Conservation (phyloP, 1,140 invertebrate species). For the Phocides pigmalion region DNA sequence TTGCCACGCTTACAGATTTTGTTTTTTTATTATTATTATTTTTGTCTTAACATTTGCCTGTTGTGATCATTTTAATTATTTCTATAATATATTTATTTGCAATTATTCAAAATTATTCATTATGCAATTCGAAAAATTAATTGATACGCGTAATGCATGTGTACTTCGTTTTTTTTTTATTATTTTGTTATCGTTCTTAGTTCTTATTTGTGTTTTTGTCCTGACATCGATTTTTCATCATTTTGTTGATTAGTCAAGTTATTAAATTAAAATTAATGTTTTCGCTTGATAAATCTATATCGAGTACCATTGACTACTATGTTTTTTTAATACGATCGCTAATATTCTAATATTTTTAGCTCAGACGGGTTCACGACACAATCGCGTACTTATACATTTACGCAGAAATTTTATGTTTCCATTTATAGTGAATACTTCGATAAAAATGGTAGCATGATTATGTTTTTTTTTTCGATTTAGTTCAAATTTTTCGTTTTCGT, state of each 20-base stretch:
- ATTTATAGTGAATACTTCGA: background rate
- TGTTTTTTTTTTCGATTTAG: too few species aligned
- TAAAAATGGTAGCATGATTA: too few species aligned
- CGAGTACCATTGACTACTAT: conserved; percentile 4
- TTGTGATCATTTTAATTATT: conserved; percentile 46
- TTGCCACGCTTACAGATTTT: conserved; percentile 34
- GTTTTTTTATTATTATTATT: conserved; percentile 42
- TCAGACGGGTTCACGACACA: too few species aligned
- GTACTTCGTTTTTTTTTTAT: conserved; percentile 49
- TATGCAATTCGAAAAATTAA: conserved; percentile 56
- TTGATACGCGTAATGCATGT: conserved; percentile 22
- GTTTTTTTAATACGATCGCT: too few species aligned
- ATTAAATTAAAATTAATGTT: conserved; percentile 30
- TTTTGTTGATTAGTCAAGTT: conserved; percentile 64
- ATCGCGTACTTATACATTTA: conserved; percentile 7
- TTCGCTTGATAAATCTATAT: conserved; percentile 6
- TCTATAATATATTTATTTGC: conserved; percentile 53
- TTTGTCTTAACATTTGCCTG: conserved; percentile 43
- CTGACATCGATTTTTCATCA: conserved; percentile 44
- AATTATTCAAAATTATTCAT: conserved; percentile 52
- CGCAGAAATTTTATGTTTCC: conserved; percentile 6
- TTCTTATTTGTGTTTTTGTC: conserved; percentile 58
- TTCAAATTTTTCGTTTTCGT: too few species aligned
- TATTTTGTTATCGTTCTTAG: conserved; percentile 69
- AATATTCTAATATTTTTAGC: too few species aligned